Conservation (phyloP, 2,113 vertebrate genomes). For the Muscicapa adusta region DNA sequence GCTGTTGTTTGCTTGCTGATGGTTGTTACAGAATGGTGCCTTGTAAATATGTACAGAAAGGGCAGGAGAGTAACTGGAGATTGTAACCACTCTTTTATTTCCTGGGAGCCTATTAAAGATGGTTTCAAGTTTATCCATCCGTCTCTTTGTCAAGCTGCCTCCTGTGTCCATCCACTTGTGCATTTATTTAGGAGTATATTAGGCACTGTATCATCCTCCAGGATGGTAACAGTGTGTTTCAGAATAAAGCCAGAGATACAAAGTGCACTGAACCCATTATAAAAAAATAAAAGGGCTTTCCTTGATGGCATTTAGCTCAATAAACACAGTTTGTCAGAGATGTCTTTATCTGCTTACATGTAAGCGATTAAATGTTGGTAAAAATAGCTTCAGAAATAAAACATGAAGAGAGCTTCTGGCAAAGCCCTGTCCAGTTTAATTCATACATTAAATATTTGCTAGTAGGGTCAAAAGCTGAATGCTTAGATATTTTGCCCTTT, state of each 20-base stretch:
- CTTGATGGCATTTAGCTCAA: slow-evolving; percentile 72
- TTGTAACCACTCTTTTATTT: slow-evolving; percentile 27
- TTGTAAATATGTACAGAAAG: slow-evolving; percentile 56
- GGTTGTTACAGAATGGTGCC: slow-evolving; percentile 12
- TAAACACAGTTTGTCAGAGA: slow-evolving; percentile 68
- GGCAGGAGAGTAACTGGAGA: slow-evolving; percentile 37
- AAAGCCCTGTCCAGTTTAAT: slow-evolving; percentile 72
- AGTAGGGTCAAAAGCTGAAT: slow-evolving; percentile 70
- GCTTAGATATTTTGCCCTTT: slow-evolving; percentile 75
- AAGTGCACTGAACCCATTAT: slow-evolving; percentile 39
- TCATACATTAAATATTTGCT: slow-evolving; percentile 77
- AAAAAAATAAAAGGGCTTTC: slow-evolving; percentile 62
- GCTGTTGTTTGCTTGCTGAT: slow-evolving; percentile 29
- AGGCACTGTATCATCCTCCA: slow-evolving; percentile 48
- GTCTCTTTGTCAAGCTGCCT: slow-evolving; percentile 50
- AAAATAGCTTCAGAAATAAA: slow-evolving; percentile 73
- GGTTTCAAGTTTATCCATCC: slow-evolving; percentile 1
- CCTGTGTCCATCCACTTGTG: slow-evolving; percentile 30
- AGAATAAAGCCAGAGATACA: slow-evolving; percentile 43
- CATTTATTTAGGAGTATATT: slow-evolving; percentile 50
- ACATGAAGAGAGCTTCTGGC: slow-evolving; percentile 67
- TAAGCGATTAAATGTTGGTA: slow-evolving; percentile 69
- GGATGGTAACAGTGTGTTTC: slow-evolving; percentile 22
- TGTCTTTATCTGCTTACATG: slow-evolving; percentile 71
- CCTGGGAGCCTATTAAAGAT: slow-evolving; percentile 30